Evolutionary conservation across 2,797 vertebrate species (phyloP).

Genomic region (Squalus acanthias): DNA sequence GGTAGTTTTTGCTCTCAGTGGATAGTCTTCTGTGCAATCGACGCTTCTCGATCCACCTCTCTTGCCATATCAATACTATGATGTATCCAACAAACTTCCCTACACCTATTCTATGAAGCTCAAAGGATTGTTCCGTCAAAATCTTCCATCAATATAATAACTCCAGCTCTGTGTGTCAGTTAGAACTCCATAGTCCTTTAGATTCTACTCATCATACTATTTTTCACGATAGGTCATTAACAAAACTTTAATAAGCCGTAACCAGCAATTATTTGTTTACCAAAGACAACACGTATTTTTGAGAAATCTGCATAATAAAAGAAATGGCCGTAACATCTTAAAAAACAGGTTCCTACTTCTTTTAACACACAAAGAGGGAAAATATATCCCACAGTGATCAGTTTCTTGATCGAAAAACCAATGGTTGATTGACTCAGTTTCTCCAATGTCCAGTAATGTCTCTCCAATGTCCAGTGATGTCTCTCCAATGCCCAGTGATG

Average conservation of each 20-base stretch:
- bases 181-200: neutral
- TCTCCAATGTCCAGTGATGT: too few species aligned
- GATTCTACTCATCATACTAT: too few species aligned
- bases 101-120: neutral
- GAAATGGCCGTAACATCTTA: neutral
- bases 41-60: neutral
- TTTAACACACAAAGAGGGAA: neutral
- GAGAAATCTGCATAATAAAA: neutral
- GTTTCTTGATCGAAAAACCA: neutral
- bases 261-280: too few species aligned
- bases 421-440: neutral
- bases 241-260: too few species aligned
- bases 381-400: neutral
- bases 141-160: neutral
- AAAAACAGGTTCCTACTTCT: neutral
- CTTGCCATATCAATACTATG: neutral
- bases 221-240: too few species aligned
- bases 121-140: neutral
- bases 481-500: too few species aligned
- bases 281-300: neutral
- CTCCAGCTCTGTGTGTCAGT: neutral
- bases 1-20: neutral
- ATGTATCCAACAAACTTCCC: neutral
- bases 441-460: neutral
- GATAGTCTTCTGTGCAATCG: neutral